Conservation (phyloP, 2,113 vertebrate species). For the Pollachius pollachius region DNA sequence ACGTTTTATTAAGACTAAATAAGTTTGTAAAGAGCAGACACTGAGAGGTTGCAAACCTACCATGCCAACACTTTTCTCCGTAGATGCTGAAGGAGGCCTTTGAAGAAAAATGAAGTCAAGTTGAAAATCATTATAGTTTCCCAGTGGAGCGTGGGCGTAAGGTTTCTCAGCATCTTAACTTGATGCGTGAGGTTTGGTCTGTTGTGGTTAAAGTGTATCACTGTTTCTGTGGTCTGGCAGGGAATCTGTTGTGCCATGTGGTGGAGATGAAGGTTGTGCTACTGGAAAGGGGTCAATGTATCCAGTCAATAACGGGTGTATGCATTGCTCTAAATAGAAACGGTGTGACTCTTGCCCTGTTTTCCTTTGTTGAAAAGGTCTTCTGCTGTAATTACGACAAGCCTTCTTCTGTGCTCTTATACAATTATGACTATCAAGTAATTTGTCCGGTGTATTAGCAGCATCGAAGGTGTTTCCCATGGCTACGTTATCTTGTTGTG, state of each 20-base stretch:
- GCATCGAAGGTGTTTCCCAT: no score
- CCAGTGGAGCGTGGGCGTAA: conserved; percentile 38
- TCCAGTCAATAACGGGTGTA: conserved; percentile 9
- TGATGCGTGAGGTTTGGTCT: conserved; percentile 22
- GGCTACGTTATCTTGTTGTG: no score
- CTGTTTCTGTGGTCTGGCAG: conserved; percentile 26
- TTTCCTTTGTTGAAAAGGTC: no score
- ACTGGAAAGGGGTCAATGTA: conserved; percentile 12
- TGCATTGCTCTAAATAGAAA: neutral
- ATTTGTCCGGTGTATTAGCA: no score
- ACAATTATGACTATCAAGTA: no score
- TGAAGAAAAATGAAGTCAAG: conserved; percentile 58
- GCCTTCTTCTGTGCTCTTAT: no score
- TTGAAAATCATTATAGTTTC: conserved; percentile 60
- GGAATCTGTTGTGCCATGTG: neutral
- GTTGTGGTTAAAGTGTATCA: conserved; percentile 13
- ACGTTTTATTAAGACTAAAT: conserved; percentile 68
- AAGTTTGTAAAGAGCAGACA: conserved; percentile 64
- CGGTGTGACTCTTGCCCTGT: neutral
- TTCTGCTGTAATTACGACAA: no score
- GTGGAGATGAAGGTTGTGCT: neutral
- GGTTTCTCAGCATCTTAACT: conserved; percentile 36
- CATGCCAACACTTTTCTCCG: conserved; percentile 61
- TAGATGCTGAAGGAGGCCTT: conserved; percentile 64
- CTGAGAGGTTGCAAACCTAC: conserved; percentile 54